Base-by-base conservation (phyloP, 2,113 vertebrate genomes). In the Epinephelus fuscoguttatus region DNA sequence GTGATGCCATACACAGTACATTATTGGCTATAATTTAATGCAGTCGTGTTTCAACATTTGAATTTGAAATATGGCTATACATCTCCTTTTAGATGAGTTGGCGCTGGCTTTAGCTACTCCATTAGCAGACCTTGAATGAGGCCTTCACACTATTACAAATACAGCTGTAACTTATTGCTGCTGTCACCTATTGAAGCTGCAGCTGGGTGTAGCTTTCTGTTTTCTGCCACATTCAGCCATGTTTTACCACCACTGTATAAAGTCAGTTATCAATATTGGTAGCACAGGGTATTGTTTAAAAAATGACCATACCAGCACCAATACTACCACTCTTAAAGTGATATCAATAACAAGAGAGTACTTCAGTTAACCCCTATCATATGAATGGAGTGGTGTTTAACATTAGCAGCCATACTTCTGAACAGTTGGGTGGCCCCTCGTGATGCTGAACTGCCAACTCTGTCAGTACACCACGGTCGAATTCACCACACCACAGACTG, bases 61-160 rank as follows among this genome's bases (percentile, higher is more conserved):
- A 86, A 86, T 88, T 66, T 91, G 88, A 93, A 93, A 87, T 92
- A 92, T 82, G 80, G 64, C 76, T 70, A 66, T 88, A 87, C 84
- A 71, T 85, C 87, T 87, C 82, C 83, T 91, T 91, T 91, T 85
- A 90, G 74, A 91, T 90, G 84, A 93, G 84, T 87, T 91, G 91
- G 87, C 81, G 60, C 75, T 50, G 86, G 80, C 78, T 91, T 92
- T 81, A 92, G 86, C 81, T 90, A 73, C 83, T 91, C 86, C 88
- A 93, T 92, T 93, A 91, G 87, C 78, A 84, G 85, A 88, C 84
- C 76, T 90, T 83, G 85, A 92, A 87, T 84, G 88, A 82, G 78
- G 85, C 77, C 69, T 91, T 84, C 89, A 85, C 75, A 68, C 61
- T 64, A 56, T 79, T 74, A 80, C 71, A 72, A 81, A 86, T 82